Base-by-base conservation (phyloP, 2,797 vertebrate genomes). In the Brachyalestes nurse region DNA sequence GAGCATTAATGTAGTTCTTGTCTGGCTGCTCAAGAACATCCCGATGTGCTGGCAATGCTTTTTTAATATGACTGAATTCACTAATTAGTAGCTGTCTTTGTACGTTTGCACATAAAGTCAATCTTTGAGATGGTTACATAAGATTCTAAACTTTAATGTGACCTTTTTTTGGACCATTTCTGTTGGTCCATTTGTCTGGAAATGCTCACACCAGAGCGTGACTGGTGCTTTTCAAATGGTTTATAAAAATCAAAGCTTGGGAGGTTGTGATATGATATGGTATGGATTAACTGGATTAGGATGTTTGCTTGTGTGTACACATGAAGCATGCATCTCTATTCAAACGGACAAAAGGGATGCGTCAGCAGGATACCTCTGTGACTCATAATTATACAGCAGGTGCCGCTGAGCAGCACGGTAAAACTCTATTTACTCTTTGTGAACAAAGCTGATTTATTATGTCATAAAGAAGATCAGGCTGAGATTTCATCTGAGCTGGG, bases 401-500 rank as follows among this genome's bases (percentile, higher is more conserved):
- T 85, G 75, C 55, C 57, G 65, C 86, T 84, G 23, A 49, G 28
- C 61, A 38, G 47, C 16, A 34, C 78, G 83, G 89, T 88, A 87
- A 88, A 87, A 82, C 71, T 72, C 75, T 51, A 66, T 86, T 75
- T 74, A 64, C 82, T 75, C 82, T 78, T 86, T 88, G 81, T 82
- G 84, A 47, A 10, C 84, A 71, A 66, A 62, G 70, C 85, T 78
- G 79, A 87, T 90, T 75, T 81, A 79, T 53, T 79, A 45, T 61
- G 34, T 34, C 58, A 66, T 42, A 23, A 55, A 23, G 34, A n/a
- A 57, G 49, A 77, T 86, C 70, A 21, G 8, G 6, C 45, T 28
- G 16, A 47, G 42, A 10, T 5, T 16, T 70, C 42, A 9, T 25
- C 14, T 51, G 47, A 70, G 25, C 67, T 2, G 5, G 21, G 45